Conservation (phyloP, 2,888 invertebrate species). For the Diarsia mendica region DNA sequence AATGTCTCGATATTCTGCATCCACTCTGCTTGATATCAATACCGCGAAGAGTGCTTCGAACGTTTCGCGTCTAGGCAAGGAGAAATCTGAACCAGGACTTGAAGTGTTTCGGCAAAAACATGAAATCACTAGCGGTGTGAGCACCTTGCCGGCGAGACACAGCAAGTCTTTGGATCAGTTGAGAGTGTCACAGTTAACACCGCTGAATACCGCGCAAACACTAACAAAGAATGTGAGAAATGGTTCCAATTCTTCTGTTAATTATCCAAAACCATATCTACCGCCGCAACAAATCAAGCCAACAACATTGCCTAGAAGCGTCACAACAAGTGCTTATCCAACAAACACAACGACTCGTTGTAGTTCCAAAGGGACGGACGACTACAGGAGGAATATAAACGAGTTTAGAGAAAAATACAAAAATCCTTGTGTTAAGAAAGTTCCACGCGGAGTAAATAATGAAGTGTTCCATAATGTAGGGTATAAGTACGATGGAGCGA, state of each 20-base stretch:
- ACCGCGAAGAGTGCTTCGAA: slow-evolving; percentile 77
- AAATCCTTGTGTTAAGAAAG: slow-evolving; percentile 86
- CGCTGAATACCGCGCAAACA: slow-evolving; percentile 78
- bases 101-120: slow-evolving; percentile 83
- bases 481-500: slow-evolving; percentile 85
- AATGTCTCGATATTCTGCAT: slow-evolving; percentile 91
- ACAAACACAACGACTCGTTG: slow-evolving; percentile 85
- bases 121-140: slow-evolving; percentile 86
- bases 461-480: slow-evolving; percentile 87
- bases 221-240: slow-evolving; percentile 81
- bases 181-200: slow-evolving; percentile 89
- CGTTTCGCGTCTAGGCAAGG: slow-evolving; percentile 76
- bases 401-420: slow-evolving; percentile 92
- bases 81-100: slow-evolving; percentile 76
- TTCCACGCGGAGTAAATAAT: slow-evolving; percentile 82
- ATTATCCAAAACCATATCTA: slow-evolving; percentile 86
- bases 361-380: slow-evolving; percentile 84
- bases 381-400: slow-evolving; percentile 91
- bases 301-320: slow-evolving; percentile 87
- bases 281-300: slow-evolving; percentile 86
- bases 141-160: slow-evolving; percentile 92
- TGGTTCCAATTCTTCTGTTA: slow-evolving; percentile 85
- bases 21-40: slow-evolving; percentile 89
- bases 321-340: slow-evolving; percentile 86
- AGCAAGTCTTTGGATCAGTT: slow-evolving; percentile 96